Percentiles rank a stretch among this genome's conserved stretches.
Conservation (phyloP, 2,113 vertebrate genomes). For the Silurus asotus region DNA sequence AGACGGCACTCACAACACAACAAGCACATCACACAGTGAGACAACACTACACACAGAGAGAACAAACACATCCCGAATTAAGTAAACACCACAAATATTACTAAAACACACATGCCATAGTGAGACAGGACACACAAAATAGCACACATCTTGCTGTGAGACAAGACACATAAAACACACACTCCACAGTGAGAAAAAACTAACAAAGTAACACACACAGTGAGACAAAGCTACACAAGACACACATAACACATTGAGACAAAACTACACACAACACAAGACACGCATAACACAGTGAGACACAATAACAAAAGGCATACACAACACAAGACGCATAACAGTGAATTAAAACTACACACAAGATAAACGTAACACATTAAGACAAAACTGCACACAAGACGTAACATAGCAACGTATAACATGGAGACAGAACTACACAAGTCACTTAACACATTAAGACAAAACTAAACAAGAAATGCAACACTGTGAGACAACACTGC, state of each 20-base stretch:
- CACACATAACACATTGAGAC: not conserved
- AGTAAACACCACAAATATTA: not conserved
- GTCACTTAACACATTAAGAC: not conserved
- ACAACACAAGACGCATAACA: not conserved
- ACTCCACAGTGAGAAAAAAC: not conserved
- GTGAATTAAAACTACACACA: too few species aligned
- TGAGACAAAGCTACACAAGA: not conserved
- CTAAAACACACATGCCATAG: not conserved
- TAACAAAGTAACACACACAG: not conserved
- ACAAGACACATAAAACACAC: conserved; percentile 20
- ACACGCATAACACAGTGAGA: not conserved
- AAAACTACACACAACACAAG: too few species aligned
- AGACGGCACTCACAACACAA: conserved; percentile 53
- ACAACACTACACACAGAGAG: conserved; percentile 5
- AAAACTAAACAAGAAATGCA: not conserved
- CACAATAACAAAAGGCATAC: not conserved
- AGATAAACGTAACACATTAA: not conserved
- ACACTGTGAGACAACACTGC: not conserved
- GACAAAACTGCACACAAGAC: not conserved
- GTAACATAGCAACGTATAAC: not conserved
- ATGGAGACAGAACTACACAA: not conserved
- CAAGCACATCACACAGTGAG: conserved; percentile 71
- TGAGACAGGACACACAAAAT: conserved; percentile 52
- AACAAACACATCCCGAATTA: not conserved
- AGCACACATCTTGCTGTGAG: conserved; percentile 71